Base-by-base conservation (phyloP, 2,113 vertebrate species). In the Elephas maximus region DNA sequence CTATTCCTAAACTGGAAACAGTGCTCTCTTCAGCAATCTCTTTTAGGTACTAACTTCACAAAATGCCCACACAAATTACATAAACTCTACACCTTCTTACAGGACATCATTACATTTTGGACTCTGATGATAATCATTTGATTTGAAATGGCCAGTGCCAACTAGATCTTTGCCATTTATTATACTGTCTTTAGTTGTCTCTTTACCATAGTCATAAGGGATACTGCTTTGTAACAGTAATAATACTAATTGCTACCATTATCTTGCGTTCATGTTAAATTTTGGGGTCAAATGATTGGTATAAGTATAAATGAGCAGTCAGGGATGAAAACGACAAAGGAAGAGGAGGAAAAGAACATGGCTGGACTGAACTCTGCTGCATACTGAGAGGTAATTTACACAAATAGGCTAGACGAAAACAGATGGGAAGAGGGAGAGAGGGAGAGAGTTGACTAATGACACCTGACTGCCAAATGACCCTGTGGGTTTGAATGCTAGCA, bases 381-480 rank as follows among this genome's bases (percentile, higher is more conserved):
- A 87, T 80, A 76, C 94, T 78, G 97, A 97, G 98, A 98, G 96
- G 91, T 98, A 97, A 98, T 99, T 97, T 98, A 97, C 97, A 98
- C 97, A 97, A 97, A 97, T 92, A 81, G 96, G 95, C 96, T 94
- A 96, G 98, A 98, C 81, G 45, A 97, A 98, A 98, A 98, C 98
- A 98, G 98, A 98, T 98, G 98, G 98, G 96, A 92, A 96, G 96
- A 93, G 93, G 96, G 96, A 94, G 94, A 76, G 41, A 8, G 74
- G 94, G 95, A 93, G 71, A 87, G 95, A 0, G 2, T 79, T 98
- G 97, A 99, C 97, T 98, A 98, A 99, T 98, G 98, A 97, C 96
- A 98, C 98, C 98, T 95, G 98, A 98, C 98, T 98, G 97, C 98
- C 97, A 97, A 97, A 93, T 98, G 98, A 98, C 98, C 98, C 98